These are phyloP conservation scores for Macrochelys suwanniensis DNA, from an alignment of 2,797 vertebrate species.

Conservation along the genomic window DNA sequence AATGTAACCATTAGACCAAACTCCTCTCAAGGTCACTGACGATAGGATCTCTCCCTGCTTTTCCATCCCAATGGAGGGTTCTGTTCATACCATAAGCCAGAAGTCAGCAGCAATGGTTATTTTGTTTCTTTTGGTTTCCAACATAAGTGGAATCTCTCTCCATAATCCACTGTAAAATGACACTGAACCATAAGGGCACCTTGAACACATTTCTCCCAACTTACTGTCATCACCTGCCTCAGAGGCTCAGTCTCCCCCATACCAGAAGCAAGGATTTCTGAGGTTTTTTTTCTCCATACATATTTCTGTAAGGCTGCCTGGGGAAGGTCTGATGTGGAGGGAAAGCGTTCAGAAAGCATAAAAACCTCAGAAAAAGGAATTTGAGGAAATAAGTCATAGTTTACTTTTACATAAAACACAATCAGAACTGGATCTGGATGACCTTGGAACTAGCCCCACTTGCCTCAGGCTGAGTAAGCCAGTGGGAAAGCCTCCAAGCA, in stretches of 20 bases:
- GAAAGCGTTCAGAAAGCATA: constrained; percentile 19
- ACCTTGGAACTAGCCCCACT: constrained; percentile 52
- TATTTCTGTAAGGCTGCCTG: background rate
- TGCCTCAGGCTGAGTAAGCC: constrained; percentile 56
- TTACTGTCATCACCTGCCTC: background rate
- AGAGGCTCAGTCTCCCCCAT: background rate
- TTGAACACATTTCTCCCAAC: background rate
- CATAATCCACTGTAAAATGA: background rate
- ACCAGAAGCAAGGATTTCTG: background rate
- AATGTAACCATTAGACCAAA: background rate
- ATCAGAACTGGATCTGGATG: constrained; percentile 28
- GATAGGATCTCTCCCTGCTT: background rate
- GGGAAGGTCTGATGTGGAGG: background rate
- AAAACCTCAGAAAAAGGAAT: constrained; percentile 46
- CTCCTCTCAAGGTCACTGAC: background rate
- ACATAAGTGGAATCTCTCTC: background rate
- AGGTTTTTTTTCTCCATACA: background rate
- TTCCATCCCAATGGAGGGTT: background rate
- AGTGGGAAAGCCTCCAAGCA: constrained; percentile 62
- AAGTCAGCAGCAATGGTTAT: background rate
- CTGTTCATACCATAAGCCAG: background rate
- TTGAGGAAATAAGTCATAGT: background rate
- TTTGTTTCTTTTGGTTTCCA: background rate
- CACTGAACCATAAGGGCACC: background rate
- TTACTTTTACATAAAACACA: no score